These are phyloP conservation scores for Linnaemya vulpina DNA, from an alignment of 2,888 invertebrate genomes.

Conservation along the genomic window DNA sequence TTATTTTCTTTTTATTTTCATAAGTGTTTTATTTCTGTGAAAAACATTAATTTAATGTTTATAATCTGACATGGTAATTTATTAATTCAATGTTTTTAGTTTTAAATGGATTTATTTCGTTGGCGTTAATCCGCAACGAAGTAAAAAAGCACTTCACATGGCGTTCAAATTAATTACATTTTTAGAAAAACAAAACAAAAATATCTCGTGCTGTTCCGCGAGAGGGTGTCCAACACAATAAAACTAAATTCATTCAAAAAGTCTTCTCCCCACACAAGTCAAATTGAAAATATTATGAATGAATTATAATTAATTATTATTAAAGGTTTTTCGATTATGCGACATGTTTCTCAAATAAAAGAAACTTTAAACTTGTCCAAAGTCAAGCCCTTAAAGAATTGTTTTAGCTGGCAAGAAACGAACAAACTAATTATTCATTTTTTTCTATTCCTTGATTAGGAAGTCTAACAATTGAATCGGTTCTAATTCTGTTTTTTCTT, in stretches of 20 bases:
- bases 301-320: conserved; percentile 56
- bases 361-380: not conserved
- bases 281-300: conserved; percentile 51
- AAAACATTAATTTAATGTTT: conserved; percentile 47
- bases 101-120: conserved; percentile 24
- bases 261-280: conserved; percentile 1
- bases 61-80: conserved; percentile 70
- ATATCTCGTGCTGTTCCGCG: conserved; percentile 17
- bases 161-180: conserved; percentile 23
- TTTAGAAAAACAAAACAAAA: not conserved
- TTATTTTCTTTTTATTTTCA: conserved; percentile 6
- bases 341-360: conserved; percentile 49
- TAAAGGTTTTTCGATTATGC: conserved; percentile 45
- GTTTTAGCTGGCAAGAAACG: not conserved
- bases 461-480: conserved; percentile 19
- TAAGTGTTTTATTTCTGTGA: not conserved
- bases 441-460: not conserved
- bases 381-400: not conserved
- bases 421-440: conserved; percentile 57
- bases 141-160: conserved; percentile 43
- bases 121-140: conserved; percentile 58
- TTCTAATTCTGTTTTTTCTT: too few species aligned
- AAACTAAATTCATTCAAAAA: conserved; percentile 12
- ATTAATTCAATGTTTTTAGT: conserved; percentile 65
- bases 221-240: conserved; percentile 33